Evolutionary conservation across 2,888 invertebrate species (phyloP), one percentile per base, ranked within the genome.

Genomic region (Pollenia griseotomentosa): DNA sequence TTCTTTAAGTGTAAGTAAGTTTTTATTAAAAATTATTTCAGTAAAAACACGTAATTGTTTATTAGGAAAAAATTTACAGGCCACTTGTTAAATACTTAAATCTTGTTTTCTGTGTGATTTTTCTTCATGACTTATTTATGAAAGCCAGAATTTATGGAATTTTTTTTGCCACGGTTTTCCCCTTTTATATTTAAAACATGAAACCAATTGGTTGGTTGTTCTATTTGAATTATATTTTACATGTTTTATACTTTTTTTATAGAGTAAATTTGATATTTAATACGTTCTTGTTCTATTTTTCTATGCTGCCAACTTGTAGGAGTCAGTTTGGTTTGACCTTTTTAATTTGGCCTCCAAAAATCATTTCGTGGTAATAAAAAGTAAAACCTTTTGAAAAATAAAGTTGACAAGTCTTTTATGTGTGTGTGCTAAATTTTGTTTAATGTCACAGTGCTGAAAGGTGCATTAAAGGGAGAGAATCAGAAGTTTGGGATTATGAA

Each of bases 301-400:
- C n/a, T 11, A 46, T 11, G 16, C 12, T 79, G 16, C 8, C 33
- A 12, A 11, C 55, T 40, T 51, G 51, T 44, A 59, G 75, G 59
- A 66, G 75, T 68, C 51, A 53, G 23, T 55, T 70, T 84, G 51
- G 33, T 55, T 9, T 85, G 79, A 80, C 88, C 88, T 85, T 83
- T 84, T 44, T 9, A n/a, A 42, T 23, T 44, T 88, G 80, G 80
- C 84, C 88, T 83, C 53, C 83, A 51, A 33, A 48, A 85, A 59
- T 61, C n/a, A 23, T 85, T 79, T 70, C 77, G 79, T 66, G 65
- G 53, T 61, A 88, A 83, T 80, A 70, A 79, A 61, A 11, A 23
- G 8, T n/a, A 40, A 14, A 57, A 55, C 19, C 53, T 55, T 81
- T 53, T 63, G 9, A 57, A 46, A 46, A 61, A 61, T 46, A 19